These are phyloP conservation scores for Melitaea cinxia DNA, from an alignment of 1,140 invertebrate genomes.

Conservation along the genomic window DNA sequence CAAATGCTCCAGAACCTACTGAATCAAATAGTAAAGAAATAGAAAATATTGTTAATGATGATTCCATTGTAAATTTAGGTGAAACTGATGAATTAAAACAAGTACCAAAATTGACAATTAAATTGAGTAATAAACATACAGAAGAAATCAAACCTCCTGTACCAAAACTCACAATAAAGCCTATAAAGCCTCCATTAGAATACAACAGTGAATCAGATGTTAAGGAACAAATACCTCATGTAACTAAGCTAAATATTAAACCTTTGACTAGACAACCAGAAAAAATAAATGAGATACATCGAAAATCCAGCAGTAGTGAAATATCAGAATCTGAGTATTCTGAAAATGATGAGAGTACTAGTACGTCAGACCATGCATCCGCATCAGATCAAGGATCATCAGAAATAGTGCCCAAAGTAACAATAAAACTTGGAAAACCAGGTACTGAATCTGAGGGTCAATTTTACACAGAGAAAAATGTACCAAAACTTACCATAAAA, in stretches of 20 bases:
- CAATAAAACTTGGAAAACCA: conserved; percentile 75
- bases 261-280: conserved; percentile 70
- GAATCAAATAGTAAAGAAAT: conserved; percentile 35
- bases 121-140: conserved; percentile 61
- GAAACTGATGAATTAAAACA: conserved; percentile 53
- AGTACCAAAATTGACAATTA: conserved; percentile 75
- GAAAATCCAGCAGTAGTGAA: conserved; percentile 79
- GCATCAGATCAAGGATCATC: conserved; percentile 64
- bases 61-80: conserved; percentile 14
- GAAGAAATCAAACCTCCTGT: conserved; percentile 67
- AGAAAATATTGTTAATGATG: conserved; percentile 35
- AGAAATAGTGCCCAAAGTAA: conserved; percentile 74
- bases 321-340: conserved; percentile 79
- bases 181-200: conserved; percentile 58
- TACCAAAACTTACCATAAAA: conserved; percentile 74
- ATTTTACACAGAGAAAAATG: conserved; percentile 74
- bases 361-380: conserved; percentile 72
- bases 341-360: conserved; percentile 77
- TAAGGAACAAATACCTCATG: conserved; percentile 54
- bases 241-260: conserved; percentile 78
- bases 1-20: conserved; percentile 34
- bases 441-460: conserved; percentile 73
- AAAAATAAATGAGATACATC: conserved; percentile 69
- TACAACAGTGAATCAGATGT: conserved; percentile 40
- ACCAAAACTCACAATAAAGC: conserved; percentile 77